Evolutionary conservation across 2,113 vertebrate species (phyloP), one percentile per base, ranked within the genome.

Genomic region (Hoplias malabaricus): DNA sequence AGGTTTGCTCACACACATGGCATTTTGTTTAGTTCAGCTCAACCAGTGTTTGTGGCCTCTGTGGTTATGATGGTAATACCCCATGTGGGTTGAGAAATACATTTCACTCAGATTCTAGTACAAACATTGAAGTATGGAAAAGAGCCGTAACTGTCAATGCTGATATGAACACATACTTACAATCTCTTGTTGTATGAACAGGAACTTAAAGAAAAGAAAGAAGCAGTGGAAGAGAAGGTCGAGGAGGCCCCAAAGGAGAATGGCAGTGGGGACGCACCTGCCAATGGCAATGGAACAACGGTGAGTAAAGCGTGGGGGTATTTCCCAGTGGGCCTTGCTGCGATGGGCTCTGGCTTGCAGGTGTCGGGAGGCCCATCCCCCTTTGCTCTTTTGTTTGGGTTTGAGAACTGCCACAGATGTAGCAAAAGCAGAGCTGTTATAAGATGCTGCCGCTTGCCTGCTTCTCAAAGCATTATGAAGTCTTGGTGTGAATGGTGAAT

Each of bases 121-220:
- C 10, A 42, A 6, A 68, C 27, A 27, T 43, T 14, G 29, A 73
- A 11, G n/a, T n/a, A n/a, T n/a, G n/a, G n/a, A 7, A 38, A 56
- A 31, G 4, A 29, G 57, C 13, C 7, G 57, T n/a, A n/a, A n/a
- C n/a, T n/a, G n/a, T n/a, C n/a, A n/a, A n/a, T n/a, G n/a, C n/a
- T n/a, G n/a, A n/a, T n/a, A n/a, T n/a, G n/a, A n/a, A n/a, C n/a
- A n/a, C n/a, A n/a, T n/a, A n/a, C 46, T 40, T 70, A 71, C n/a
- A 59, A 75, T 75, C 36, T 0, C 6, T 40, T 36, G 1, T 50
- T 73, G 21, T 56, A 25, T 73, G 50, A 36, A 2, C 80, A 94
- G 93, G 94, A 94, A 63, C 89, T 93, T 82, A 94, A 94, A 69
- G 93, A 94, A 81, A 94, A 94, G 88, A 93, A 93, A 85, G 93